A percentile compares a stretch with the other conserved stretches of the same genome.
These are phyloP conservation scores for Alosa alosa DNA, from an alignment of 2,113 vertebrate species.

Conservation along the genomic window DNA sequence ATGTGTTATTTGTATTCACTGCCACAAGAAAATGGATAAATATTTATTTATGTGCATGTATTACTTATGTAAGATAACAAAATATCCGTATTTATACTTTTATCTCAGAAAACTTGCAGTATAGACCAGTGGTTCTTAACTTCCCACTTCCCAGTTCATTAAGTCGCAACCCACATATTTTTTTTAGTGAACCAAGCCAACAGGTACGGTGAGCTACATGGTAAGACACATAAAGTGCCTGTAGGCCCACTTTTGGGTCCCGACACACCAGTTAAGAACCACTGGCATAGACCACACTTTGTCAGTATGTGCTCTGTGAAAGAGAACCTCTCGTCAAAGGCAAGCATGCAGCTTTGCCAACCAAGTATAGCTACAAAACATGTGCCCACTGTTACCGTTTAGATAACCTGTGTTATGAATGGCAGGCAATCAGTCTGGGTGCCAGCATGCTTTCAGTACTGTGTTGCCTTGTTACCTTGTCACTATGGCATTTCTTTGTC, in stretches of 20 bases:
- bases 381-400: neutral
- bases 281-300: neutral
- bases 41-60: no score
- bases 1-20: neutral
- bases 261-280: no score
- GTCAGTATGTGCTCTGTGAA: neutral
- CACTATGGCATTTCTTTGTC: constrained; percentile 6
- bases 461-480: neutral
- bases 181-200: no score
- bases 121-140: neutral
- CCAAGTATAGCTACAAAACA: neutral
- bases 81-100: neutral
- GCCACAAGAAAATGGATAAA: neutral
- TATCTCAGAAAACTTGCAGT: neutral
- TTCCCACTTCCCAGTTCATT: no score
- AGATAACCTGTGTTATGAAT: neutral
- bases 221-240: no score
- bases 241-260: no score
- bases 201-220: no score
- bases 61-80: neutral
- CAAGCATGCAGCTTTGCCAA: neutral
- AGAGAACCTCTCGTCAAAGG: neutral
- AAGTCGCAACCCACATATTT: no score
- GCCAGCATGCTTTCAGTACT: neutral
- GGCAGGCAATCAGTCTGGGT: neutral